These are phyloP conservation scores for Anastatus disparis DNA, from an alignment of 1,140 invertebrate genomes.

Conservation along the genomic window DNA sequence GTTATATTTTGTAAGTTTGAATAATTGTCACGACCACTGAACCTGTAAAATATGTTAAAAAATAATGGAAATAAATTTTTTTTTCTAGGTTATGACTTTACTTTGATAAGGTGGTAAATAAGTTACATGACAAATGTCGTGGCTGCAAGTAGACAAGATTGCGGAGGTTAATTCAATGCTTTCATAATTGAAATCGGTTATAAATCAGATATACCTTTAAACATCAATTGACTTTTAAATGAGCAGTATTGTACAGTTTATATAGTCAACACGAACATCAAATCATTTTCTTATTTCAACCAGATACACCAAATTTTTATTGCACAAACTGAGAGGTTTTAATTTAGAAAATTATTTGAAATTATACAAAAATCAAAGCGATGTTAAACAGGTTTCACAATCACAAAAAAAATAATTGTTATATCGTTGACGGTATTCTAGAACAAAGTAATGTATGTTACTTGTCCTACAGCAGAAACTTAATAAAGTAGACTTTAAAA, in stretches of 20 bases:
- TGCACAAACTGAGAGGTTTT: too few species aligned
- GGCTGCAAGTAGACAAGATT: neutral
- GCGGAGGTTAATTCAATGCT: neutral
- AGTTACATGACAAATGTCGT: conserved; percentile 28
- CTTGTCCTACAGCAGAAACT: too few species aligned
- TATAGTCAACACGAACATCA: too few species aligned
- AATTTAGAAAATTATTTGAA: too few species aligned
- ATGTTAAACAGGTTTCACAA: too few species aligned
- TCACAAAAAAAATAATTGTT: too few species aligned
- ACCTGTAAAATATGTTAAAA: conserved; percentile 4
- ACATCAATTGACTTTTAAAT: conserved; percentile 10
- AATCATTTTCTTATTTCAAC: too few species aligned
- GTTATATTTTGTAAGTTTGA: neutral
- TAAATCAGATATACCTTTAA: conserved; percentile 13
- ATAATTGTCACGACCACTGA: conserved; percentile 27
- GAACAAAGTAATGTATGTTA: too few species aligned
- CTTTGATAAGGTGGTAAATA: neutral
- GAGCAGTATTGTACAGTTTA: conserved; percentile 7
- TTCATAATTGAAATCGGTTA: conserved; percentile 3
- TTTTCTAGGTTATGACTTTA: conserved; percentile 19
- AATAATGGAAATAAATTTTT: conserved; percentile 1
- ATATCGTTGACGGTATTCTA: too few species aligned
- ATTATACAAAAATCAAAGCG: too few species aligned
- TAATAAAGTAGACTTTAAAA: too few species aligned
- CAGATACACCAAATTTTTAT: too few species aligned